A percentile compares a stretch with the other conserved stretches of the same genome.
phyloP scores from a whole-genome alignment of 2,797 vertebrate species.

The Borostomias antarcticus region DNA sequence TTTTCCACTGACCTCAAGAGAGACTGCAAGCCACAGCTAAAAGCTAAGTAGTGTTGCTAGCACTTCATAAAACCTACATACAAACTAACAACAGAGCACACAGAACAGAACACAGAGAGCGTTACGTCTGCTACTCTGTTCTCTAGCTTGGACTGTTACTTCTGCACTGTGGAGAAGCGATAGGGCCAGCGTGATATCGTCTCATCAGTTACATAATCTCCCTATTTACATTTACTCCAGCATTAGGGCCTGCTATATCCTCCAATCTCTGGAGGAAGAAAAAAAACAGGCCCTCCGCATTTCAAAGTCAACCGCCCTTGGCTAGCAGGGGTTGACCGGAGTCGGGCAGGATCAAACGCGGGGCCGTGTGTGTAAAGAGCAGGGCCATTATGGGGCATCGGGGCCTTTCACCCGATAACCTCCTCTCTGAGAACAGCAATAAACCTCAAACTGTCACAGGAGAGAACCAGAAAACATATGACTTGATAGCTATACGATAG shows the following conservation, averaged over 20 bases:
- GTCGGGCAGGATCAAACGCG: constrained; percentile 63
- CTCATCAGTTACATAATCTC: constrained; percentile 27
- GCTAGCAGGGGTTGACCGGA: constrained; percentile 42
- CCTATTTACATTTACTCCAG: constrained; percentile 51
- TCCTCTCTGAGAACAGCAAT: constrained; percentile 41
- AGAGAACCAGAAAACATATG: constrained; percentile 14
- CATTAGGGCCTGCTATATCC: constrained; percentile 44
- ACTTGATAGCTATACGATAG: constrained; percentile 37
- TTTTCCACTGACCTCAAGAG: not conserved
- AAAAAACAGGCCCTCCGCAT: constrained; percentile 36
- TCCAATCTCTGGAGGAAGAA: constrained; percentile 8
- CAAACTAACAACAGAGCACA: no score
- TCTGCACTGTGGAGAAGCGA: not conserved
- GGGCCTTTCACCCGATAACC: constrained; percentile 63
- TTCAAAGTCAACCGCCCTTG: constrained; percentile 54
- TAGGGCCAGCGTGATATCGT: not conserved
- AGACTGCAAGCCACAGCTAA: not conserved
- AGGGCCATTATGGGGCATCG: constrained; percentile 50
- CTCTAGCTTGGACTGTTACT: not conserved
- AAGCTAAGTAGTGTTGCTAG: not conserved
- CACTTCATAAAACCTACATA: not conserved
- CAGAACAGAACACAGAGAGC: not conserved
- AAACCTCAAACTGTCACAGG: not conserved
- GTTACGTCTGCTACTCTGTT: not conserved
- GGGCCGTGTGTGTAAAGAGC: constrained; percentile 55